Evolutionary conservation across 2,113 vertebrate genomes (phyloP), one percentile per base, ranked within the genome.

Genomic region (Uria lomvia): DNA sequence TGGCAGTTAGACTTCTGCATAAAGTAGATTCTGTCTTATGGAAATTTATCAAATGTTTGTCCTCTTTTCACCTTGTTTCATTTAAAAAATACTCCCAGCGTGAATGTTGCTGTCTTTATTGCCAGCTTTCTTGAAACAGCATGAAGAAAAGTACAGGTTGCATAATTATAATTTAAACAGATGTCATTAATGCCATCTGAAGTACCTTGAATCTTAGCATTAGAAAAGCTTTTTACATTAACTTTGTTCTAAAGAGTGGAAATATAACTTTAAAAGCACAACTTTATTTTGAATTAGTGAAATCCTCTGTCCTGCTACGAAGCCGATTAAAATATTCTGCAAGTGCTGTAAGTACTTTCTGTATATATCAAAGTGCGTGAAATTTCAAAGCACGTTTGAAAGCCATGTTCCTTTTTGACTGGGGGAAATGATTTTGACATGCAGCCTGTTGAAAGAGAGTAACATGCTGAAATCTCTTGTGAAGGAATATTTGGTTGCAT

Each of bases 381-480:
- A 49, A 38, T 79, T 94, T 95, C 82, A 92, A 93, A 82, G 49
- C 36, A 23, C 58, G 47, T 86, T 96, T 96, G 56, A 73, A 89
- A 96, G 27, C 21, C 19, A 2, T 17, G 9, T 67, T 93, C 12
- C 10, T 81, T 86, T 94, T 80, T 81, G 42, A 56, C 32, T 13
- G 12, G 26, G 27, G 42, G 13, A 92, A 85, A 71, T 34, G 0
- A 79, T 82, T 86, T 72, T 93, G 77, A 24, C 22, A 0, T 71
- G 55, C 55, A 80, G 63, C 68, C 45, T 77, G 38, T 68, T 81
- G 80, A 80, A 88, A 88, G 42, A 89, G 47, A 78, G 58, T 59
- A 63, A 66, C 26, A 15, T 32, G 23, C 78, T 78, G 72, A 88
- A 92, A 72, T 88, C 42, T 65, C 76, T 85, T 3, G 19, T 71